Conservation (phyloP, 2,113 vertebrate genomes). For the Heloderma charlesbogerti region DNA sequence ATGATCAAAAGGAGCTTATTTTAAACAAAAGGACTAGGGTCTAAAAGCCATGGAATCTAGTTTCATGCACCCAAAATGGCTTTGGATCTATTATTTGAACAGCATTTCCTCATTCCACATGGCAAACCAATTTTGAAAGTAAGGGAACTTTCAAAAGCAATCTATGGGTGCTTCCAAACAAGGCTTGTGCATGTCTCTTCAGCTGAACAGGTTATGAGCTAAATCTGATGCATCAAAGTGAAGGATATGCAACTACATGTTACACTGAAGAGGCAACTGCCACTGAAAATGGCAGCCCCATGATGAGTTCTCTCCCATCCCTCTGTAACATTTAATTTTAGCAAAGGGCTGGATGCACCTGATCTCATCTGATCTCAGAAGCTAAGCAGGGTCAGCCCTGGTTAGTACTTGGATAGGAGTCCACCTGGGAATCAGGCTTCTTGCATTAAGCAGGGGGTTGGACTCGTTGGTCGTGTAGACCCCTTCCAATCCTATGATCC, state of each 20-base stretch:
- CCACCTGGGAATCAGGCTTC: too few species aligned
- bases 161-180: background rate
- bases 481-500: background rate
- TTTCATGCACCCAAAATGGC: background rate
- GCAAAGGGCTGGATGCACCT: too few species aligned
- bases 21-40: background rate
- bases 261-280: background rate
- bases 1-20: background rate
- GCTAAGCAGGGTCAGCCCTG: too few species aligned
- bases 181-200: background rate
- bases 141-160: too few species aligned
- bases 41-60: background rate
- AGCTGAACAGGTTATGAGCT: background rate
- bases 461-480: too few species aligned
- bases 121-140: background rate
- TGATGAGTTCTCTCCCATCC: background rate
- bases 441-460: too few species aligned
- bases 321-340: background rate
- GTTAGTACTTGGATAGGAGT: too few species aligned
- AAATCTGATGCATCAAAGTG: background rate
- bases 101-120: background rate
- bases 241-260: background rate
- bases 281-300: background rate
- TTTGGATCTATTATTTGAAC: background rate
- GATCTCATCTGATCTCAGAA: too few species aligned